phyloP scores from a whole-genome alignment of 2,888 invertebrate species.

The Eupithecia pulchellata region DNA sequence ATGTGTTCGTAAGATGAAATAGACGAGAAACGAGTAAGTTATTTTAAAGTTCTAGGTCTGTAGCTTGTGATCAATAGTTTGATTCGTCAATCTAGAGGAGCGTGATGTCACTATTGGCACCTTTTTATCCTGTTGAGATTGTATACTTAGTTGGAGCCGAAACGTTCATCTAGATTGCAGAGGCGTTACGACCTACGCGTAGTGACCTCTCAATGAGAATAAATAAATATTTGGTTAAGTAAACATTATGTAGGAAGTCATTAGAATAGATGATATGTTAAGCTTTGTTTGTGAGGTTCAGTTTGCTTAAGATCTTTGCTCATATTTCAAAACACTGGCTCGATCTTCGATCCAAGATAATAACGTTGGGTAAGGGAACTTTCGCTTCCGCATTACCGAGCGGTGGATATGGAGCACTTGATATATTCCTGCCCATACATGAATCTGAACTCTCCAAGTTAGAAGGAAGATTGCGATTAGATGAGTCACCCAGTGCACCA shows the following conservation, averaged over 20 bases:
- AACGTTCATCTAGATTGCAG: conserved; percentile 13
- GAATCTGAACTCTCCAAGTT: conserved; percentile 14
- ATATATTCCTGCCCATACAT: conserved; percentile 13
- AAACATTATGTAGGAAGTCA: background rate
- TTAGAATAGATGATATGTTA: background rate
- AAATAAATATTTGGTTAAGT: conserved; percentile 12
- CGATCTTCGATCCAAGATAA: conserved; percentile 11
- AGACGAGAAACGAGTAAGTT: conserved; percentile 65
- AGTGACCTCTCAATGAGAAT: conserved; percentile 12
- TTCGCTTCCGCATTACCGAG: conserved; percentile 20
- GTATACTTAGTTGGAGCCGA: background rate
- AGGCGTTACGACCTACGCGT: conserved; percentile 24
- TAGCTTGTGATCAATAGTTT: conserved; percentile 64
- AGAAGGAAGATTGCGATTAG: conserved; percentile 34
- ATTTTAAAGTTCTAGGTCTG: conserved; percentile 10
- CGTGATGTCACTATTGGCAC: conserved; percentile 64
- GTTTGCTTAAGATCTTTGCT: background rate
- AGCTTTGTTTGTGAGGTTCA: background rate
- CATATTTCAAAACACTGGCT: conserved; percentile 3
- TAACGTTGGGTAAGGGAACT: conserved; percentile 11
- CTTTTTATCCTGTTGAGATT: conserved; percentile 37
- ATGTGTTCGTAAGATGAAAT: conserved; percentile 73
- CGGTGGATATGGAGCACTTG: background rate
- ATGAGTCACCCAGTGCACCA: conserved; percentile 40
- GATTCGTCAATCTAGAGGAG: conserved; percentile 22